phyloP scores from a whole-genome alignment of 2,797 vertebrate species.

The Etheostoma nigrum region DNA sequence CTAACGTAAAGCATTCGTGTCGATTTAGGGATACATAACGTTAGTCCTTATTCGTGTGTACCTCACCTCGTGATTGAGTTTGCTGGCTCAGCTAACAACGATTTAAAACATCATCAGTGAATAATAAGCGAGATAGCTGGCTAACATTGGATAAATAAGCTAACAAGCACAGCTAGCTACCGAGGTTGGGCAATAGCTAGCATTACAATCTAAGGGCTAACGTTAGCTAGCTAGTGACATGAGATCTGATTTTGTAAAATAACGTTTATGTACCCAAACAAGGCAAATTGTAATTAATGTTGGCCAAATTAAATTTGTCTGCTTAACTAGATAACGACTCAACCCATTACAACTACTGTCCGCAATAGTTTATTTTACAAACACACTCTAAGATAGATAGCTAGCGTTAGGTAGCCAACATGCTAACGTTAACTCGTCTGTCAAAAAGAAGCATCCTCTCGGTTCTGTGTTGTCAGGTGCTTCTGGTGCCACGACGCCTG shows the following conservation, averaged over 20 bases:
- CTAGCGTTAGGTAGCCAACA: constrained; percentile 44
- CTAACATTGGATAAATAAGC: constrained; percentile 39
- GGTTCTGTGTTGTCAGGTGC: constrained; percentile 57
- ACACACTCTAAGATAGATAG: neutral
- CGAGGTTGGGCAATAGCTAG: constrained; percentile 60
- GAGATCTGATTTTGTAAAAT: constrained; percentile 30
- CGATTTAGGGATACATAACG: neutral
- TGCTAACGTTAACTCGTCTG: constrained; percentile 63
- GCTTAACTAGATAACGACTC: accelerated
- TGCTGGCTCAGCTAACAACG: neutral
- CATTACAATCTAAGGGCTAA: constrained; percentile 59
- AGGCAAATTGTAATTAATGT: neutral
- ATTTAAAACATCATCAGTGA: constrained; percentile 18
- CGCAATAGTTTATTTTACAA: neutral
- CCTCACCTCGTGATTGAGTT: neutral
- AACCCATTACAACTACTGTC: neutral
- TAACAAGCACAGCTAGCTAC: constrained; percentile 24
- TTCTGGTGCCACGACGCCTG: constrained; percentile 44
- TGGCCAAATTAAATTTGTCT: accelerated
- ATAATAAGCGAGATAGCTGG: constrained; percentile 22
- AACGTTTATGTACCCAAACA: neutral
- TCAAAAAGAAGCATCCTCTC: constrained; percentile 72
- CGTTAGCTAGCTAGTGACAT: constrained; percentile 33
- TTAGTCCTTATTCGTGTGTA: too few relatives aligned
- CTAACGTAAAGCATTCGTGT: neutral